Evolutionary conservation across 1,140 invertebrate genomes (phyloP).

Genomic region (Aphaenogaster rudis): DNA sequence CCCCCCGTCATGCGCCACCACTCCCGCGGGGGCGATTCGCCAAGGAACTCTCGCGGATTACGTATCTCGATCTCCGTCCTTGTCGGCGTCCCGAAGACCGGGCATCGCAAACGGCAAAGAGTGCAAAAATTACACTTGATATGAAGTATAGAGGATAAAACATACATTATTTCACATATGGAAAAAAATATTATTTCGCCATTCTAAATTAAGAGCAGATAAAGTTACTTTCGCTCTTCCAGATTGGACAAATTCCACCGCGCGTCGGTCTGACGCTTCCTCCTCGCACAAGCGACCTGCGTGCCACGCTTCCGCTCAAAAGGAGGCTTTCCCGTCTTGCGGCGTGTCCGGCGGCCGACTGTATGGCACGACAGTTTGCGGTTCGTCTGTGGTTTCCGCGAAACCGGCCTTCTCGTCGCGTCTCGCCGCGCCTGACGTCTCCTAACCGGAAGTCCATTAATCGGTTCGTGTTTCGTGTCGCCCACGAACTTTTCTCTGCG

Average conservation of each 20-base stretch:
- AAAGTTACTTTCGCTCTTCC: background rate
- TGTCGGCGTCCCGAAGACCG: background rate
- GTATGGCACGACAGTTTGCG: conserved; percentile 36
- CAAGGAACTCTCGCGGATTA: background rate
- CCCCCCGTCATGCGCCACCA: conserved; percentile 27
- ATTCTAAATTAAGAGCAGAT: background rate
- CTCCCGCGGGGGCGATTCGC: background rate
- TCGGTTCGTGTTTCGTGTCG: conserved; percentile 68
- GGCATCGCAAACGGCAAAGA: background rate
- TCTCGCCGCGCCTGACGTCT: conserved; percentile 20
- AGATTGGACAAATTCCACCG: background rate
- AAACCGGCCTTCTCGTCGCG: conserved; percentile 23
- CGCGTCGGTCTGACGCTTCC: conserved; percentile 17
- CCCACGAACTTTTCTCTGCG: background rate
- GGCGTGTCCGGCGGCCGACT: background rate
- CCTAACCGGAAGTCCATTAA: conserved; percentile 70
- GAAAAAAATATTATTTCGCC: background rate
- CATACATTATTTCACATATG: background rate
- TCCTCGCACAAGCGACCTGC: conserved; percentile 1
- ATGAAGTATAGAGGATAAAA: background rate
- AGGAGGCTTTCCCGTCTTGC: conserved; percentile 8
- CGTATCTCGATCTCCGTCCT: background rate
- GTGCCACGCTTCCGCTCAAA: conserved; percentile 23
- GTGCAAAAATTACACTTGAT: background rate
- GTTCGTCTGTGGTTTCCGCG: conserved; percentile 24